Conservation (phyloP, 2,888 invertebrate species). For the Diaphora mendica region DNA sequence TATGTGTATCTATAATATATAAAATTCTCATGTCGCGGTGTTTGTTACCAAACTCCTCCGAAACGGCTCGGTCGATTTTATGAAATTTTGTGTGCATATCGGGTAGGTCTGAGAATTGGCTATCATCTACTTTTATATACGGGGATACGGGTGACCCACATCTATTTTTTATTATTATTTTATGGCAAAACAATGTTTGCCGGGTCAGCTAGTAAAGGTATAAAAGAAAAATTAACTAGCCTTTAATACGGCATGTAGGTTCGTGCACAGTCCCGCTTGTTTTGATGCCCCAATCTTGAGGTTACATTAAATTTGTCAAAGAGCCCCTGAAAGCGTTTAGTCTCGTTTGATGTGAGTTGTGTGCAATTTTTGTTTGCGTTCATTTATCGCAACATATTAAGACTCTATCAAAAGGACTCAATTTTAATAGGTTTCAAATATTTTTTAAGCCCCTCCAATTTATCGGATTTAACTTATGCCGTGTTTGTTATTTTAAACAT, state of each 20-base stretch:
- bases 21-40: too few species aligned
- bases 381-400: slow-evolving; percentile 40
- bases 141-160: too few species aligned
- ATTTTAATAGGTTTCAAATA: slow-evolving; percentile 52
- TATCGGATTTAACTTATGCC: slow-evolving; percentile 21
- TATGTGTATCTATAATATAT: too few species aligned
- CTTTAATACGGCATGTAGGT: not conserved
- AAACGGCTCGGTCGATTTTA: too few species aligned
- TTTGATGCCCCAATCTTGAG: slow-evolving; percentile 41
- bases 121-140: too few species aligned
- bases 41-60: too few species aligned
- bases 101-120: too few species aligned
- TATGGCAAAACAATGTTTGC: too few species aligned
- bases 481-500: slow-evolving; percentile 21
- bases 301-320: slow-evolving; percentile 64
- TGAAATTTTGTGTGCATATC: too few species aligned
- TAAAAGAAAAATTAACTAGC: not conserved
- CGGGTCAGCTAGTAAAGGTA: too few species aligned
- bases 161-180: too few species aligned
- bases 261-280: not conserved
- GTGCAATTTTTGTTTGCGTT: slow-evolving; percentile 47
- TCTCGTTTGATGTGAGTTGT: slow-evolving; percentile 53
- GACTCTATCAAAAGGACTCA: slow-evolving; percentile 41
- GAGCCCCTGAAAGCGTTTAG: slow-evolving; percentile 59
- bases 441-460: slow-evolving; percentile 41